These are phyloP conservation scores for Isoperla grammatica DNA, from an alignment of 2,888 invertebrate genomes.

Conservation along the genomic window DNA sequence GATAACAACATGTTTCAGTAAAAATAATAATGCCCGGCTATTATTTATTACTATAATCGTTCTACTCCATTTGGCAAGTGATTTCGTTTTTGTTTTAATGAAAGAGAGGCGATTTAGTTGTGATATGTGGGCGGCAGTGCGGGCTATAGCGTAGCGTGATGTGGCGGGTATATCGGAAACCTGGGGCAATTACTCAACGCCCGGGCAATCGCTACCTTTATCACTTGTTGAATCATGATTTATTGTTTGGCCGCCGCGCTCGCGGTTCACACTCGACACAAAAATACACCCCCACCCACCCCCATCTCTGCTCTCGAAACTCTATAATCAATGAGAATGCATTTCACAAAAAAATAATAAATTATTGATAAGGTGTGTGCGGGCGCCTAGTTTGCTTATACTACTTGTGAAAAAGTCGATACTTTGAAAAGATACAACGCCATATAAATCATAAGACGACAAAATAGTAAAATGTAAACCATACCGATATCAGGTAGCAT, in stretches of 20 bases:
- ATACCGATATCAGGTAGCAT: too few species aligned
- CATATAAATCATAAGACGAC: too few species aligned
- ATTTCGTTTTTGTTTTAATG: not conserved
- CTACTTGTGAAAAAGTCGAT: too few species aligned
- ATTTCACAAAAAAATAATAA: slow-evolving; percentile 12
- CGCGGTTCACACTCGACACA: slow-evolving; percentile 5
- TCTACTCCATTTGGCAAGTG: not conserved
- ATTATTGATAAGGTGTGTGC: slow-evolving; percentile 5
- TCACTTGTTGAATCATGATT: slow-evolving; percentile 20
- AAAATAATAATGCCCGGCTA: too few species aligned
- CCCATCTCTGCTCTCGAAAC: not conserved
- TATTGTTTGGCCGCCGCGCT: not conserved
- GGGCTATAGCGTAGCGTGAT: not conserved
- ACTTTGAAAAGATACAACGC: too few species aligned
- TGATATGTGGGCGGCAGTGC: not conserved
- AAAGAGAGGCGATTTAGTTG: not conserved
- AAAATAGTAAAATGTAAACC: too few species aligned
- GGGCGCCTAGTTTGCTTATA: not conserved
- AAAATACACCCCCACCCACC: not conserved
- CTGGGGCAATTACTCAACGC: slow-evolving; percentile 11
- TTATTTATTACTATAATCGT: too few species aligned
- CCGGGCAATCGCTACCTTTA: slow-evolving; percentile 10
- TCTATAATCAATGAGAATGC: slow-evolving; percentile 1
- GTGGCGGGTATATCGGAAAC: not conserved
- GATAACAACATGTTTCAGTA: too few species aligned